A percentile compares a stretch with the other conserved stretches of the same genome.
Evolutionary conservation across 2,113 vertebrate genomes (phyloP).

Genomic region (Tupaia tana): DNA sequence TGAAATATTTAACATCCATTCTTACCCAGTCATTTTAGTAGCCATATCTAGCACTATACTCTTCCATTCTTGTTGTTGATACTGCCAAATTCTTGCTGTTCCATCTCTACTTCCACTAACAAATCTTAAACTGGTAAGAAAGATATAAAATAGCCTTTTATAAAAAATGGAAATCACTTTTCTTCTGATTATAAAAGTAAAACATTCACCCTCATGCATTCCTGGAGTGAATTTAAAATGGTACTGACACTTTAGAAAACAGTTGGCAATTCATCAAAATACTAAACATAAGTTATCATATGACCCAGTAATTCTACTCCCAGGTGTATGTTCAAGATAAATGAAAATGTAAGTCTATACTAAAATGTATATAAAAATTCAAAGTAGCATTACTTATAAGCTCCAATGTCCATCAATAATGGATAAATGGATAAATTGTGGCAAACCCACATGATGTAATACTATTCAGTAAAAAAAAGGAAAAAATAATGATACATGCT

Average conservation of each 20-base stretch:
- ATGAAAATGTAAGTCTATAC: constrained; percentile 34
- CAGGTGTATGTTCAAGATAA: constrained; percentile 27
- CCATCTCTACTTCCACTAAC: constrained; percentile 98
- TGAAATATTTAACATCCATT: constrained; percentile 26
- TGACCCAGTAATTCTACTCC: constrained; percentile 8
- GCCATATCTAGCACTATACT: constrained; percentile 94
- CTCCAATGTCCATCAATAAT: not conserved
- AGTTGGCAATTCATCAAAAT: constrained; percentile 56
- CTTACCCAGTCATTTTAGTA: constrained; percentile 95
- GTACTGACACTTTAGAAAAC: constrained; percentile 8
- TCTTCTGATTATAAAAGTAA: constrained; percentile 48
- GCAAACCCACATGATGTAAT: not conserved
- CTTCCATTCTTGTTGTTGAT: constrained; percentile 98
- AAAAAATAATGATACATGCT: constrained; percentile 6
- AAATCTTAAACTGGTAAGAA: constrained; percentile 91
- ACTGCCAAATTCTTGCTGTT: constrained; percentile 96
- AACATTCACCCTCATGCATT: constrained; percentile 1
- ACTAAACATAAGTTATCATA: constrained; percentile 18
- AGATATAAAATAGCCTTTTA: constrained; percentile 34
- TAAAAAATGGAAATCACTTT: not conserved
- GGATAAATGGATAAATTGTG: not conserved
- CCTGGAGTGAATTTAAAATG: not conserved
- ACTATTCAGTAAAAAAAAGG: constrained; percentile 33
- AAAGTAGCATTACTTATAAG: not conserved
- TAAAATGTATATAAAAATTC: constrained; percentile 17